Conservation (phyloP, 2,113 vertebrate species). For the Sciurus niger region DNA sequence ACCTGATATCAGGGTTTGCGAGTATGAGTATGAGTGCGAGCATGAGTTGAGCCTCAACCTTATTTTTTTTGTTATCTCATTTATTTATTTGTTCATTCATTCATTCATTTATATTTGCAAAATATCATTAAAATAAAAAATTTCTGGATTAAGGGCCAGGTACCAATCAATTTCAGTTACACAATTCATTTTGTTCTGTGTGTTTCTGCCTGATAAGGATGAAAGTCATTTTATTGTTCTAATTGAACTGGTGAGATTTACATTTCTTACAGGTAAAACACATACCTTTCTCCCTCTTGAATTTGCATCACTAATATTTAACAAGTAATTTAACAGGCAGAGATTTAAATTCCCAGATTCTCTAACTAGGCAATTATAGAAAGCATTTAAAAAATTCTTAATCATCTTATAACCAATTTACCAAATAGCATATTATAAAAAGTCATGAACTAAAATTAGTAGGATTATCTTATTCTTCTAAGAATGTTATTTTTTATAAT, state of each 20-base stretch:
- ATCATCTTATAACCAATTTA: constrained; percentile 32
- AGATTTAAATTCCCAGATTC: constrained; percentile 17
- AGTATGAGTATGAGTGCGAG: no score
- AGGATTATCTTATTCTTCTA: not conserved
- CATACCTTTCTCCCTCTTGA: constrained; percentile 1
- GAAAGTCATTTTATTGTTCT: not conserved
- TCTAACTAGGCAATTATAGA: not conserved
- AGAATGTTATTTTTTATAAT: not conserved
- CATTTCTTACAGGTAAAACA: constrained; percentile 29
- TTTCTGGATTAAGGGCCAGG: not conserved
- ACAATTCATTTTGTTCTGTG: not conserved
- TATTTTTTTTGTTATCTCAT: no score
- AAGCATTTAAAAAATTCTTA: constrained; percentile 47
- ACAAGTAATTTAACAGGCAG: constrained; percentile 5
- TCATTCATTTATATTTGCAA: not conserved
- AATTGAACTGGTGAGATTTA: not conserved
- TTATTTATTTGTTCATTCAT: no score
- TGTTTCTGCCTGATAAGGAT: not conserved
- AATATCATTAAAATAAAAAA: not conserved
- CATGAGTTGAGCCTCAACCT: no score
- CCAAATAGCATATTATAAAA: constrained; percentile 4
- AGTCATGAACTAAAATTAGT: constrained; percentile 30
- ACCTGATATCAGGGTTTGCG: no score
- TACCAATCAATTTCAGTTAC: not conserved
- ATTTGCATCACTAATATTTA: constrained; percentile 48